These are phyloP conservation scores for Cataglyphis cursor DNA, from an alignment of 2,888 invertebrate genomes.

Conservation along the genomic window DNA sequence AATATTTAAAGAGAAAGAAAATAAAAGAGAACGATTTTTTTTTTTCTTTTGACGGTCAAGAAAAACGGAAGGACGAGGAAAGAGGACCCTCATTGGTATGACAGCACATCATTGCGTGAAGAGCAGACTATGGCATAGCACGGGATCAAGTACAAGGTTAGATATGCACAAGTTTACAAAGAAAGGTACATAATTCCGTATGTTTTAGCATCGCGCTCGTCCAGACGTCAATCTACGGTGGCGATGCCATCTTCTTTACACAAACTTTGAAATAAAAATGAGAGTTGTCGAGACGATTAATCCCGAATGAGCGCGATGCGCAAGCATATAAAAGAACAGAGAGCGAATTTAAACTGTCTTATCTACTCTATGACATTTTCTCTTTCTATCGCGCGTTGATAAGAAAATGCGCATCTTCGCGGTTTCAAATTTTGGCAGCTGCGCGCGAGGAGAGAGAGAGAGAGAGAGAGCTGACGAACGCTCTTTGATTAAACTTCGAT, in stretches of 20 bases:
- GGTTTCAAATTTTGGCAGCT: conserved; percentile 49
- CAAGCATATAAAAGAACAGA: conserved; percentile 65
- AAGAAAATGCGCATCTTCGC: conserved; percentile 63
- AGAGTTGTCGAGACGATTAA: background rate
- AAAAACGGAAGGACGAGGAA: conserved; percentile 66
- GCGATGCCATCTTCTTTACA: background rate
- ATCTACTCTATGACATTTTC: conserved; percentile 62
- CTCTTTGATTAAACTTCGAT: conserved; percentile 39
- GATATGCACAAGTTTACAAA: conserved; percentile 80
- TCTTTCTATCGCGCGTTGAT: conserved; percentile 43
- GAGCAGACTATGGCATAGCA: conserved; percentile 86
- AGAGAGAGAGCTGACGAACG: background rate
- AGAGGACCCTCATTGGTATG: conserved; percentile 85
- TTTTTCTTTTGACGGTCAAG: conserved; percentile 43
- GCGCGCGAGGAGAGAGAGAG: conserved; percentile 59
- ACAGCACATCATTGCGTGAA: conserved; percentile 87
- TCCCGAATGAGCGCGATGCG: conserved; percentile 65
- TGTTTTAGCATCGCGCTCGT: conserved; percentile 68
- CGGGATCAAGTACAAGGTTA: conserved; percentile 82
- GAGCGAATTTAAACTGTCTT: conserved; percentile 65
- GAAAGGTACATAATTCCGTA: conserved; percentile 70
- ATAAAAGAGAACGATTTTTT: conserved; percentile 58
- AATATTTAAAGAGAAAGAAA: conserved; percentile 60
- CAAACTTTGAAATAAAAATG: background rate
- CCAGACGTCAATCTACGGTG: conserved; percentile 44